Evolutionary conservation across 2,113 vertebrate genomes (phyloP).

Genomic region (Anoura caudifer): DNA sequence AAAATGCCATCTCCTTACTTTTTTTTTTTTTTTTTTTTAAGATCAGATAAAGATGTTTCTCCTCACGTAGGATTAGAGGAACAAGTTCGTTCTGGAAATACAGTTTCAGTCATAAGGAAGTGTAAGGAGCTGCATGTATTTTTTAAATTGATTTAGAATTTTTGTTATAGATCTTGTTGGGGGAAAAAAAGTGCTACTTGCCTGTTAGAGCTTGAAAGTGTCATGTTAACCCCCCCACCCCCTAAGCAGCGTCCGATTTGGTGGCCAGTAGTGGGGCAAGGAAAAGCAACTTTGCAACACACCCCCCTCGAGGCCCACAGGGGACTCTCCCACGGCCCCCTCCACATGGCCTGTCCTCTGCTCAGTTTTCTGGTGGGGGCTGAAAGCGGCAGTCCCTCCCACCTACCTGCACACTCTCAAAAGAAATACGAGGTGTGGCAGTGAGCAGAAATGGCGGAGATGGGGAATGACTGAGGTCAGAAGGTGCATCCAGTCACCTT

Average conservation of each 20-base stretch:
- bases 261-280: background rate
- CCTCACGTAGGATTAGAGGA: background rate
- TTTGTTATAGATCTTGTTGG: background rate
- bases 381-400: background rate
- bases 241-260: background rate
- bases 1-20: background rate
- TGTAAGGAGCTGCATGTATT: fast-evolving
- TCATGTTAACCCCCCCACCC: background rate
- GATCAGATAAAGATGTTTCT: background rate
- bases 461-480: background rate
- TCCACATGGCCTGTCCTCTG: background rate
- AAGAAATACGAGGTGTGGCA: background rate
- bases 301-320: no score
- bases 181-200: background rate
- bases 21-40: background rate
- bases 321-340: no score
- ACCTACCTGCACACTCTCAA: background rate
- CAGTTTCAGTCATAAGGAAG: background rate
- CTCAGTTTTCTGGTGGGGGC: background rate
- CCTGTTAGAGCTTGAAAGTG: background rate
- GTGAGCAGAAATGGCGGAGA: background rate
- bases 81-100: background rate
- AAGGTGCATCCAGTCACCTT: background rate
- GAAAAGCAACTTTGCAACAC: no score
- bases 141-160: background rate